phyloP scores from a whole-genome alignment of 2,797 vertebrate genomes.

The Ctenochaetus hawaiiensis region DNA sequence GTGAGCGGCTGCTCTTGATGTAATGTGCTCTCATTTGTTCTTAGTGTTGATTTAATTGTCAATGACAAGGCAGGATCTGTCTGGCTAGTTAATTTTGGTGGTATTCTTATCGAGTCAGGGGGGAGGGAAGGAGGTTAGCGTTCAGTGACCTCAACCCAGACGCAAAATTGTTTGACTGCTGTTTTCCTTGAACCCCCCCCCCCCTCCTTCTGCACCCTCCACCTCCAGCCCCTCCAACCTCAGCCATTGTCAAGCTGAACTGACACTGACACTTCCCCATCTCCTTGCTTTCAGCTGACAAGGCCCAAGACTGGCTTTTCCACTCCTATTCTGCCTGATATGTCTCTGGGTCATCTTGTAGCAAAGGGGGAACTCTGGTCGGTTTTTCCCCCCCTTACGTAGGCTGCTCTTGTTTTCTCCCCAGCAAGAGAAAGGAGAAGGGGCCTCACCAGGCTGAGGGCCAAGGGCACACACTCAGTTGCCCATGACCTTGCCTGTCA shows the following conservation, averaged over 20 bases:
- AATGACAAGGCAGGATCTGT: conserved; percentile 76
- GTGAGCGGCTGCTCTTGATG: conserved; percentile 52
- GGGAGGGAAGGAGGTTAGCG: conserved; percentile 52
- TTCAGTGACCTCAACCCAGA: conserved; percentile 76
- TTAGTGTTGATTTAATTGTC: conserved; percentile 76
- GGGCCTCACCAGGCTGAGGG: conserved; percentile 73
- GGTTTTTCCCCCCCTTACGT: conserved; percentile 50
- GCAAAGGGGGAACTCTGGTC: conserved; percentile 45
- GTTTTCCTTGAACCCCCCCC: conserved; percentile 61
- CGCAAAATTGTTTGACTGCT: conserved; percentile 69
- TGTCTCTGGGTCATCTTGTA: conserved; percentile 83
- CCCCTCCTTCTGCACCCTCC: conserved; percentile 10
- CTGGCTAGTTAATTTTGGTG: conserved; percentile 79
- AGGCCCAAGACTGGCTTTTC: conserved; percentile 79
- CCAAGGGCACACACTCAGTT: conserved; percentile 82
- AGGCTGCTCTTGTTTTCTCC: conserved; percentile 68
- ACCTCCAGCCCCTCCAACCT: conserved; percentile 68
- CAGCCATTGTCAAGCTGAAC: conserved; percentile 77
- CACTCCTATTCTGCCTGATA: conserved; percentile 80
- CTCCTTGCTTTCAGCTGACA: conserved; percentile 81
- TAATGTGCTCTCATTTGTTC: conserved; percentile 72
- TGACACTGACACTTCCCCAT: conserved; percentile 80
- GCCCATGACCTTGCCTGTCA: conserved; percentile 85
- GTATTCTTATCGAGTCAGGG: conserved; percentile 54
- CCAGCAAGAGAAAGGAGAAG: conserved; percentile 53